These are phyloP conservation scores for Globicephala melas DNA, from an alignment of 2,113 vertebrate genomes.

Conservation along the genomic window DNA sequence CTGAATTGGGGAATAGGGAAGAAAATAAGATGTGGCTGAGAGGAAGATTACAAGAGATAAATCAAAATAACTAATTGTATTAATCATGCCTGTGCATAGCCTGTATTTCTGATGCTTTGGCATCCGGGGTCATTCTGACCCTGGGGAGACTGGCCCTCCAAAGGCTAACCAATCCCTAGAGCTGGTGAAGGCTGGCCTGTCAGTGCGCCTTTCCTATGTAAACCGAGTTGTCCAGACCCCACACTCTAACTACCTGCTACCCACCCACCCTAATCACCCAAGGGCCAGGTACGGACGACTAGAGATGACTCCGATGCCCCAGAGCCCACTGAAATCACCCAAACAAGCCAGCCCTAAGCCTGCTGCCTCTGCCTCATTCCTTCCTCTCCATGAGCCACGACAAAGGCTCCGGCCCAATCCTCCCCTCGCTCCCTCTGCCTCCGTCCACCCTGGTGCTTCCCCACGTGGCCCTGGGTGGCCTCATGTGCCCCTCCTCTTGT, in stretches of 20 bases:
- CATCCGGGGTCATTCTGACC: not conserved
- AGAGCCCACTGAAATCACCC: no score
- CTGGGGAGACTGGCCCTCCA: not conserved
- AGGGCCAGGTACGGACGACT: not conserved
- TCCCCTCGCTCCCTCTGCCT: not conserved
- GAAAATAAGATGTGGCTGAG: not conserved
- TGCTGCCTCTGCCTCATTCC: not conserved
- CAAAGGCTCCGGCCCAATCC: no score
- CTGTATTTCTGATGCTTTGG: not conserved
- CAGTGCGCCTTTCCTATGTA: not conserved
- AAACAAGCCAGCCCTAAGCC: not conserved
- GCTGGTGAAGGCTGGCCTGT: not conserved
- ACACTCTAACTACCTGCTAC: not conserved
- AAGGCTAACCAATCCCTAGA: not conserved
- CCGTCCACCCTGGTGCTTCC: not conserved
- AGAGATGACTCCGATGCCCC: not conserved
- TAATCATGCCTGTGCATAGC: not conserved
- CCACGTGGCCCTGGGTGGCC: fast-evolving
- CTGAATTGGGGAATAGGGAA: not conserved
- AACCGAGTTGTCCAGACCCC: not conserved
- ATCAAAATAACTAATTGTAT: not conserved
- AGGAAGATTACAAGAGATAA: not conserved
- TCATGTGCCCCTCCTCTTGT: not conserved
- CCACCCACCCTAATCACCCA: not conserved
- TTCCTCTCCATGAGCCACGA: not conserved